These are phyloP conservation scores for Mnemiopsis leidyi DNA, from an alignment of 37 sponge, comb jelly and placozoan genomes.

Conservation along the genomic window DNA sequence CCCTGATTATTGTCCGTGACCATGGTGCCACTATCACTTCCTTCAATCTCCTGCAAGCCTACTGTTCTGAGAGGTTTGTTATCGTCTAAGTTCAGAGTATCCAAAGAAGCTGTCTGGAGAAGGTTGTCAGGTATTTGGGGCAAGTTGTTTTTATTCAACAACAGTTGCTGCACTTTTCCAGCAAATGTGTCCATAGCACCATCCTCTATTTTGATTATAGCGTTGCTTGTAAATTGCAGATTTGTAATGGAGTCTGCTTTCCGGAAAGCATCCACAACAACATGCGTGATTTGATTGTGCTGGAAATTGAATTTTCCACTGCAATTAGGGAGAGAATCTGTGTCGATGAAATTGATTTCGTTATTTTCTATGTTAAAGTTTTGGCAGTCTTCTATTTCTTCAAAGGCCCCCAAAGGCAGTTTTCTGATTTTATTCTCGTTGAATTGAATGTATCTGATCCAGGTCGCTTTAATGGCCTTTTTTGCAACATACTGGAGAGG, in stretches of 20 bases:
- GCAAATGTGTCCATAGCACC: conserved; percentile 17
- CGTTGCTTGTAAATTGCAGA: background rate
- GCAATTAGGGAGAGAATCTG: conserved; percentile 35
- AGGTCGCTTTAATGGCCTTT: conserved; percentile 1
- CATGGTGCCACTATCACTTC: background rate
- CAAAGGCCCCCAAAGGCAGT: conserved; percentile 23
- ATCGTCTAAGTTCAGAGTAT: background rate
- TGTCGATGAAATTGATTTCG: conserved; percentile 31
- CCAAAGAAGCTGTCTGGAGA: background rate
- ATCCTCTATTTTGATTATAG: background rate
- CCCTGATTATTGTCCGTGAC: background rate
- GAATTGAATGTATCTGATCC: conserved; percentile 37
- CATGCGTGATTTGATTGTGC: conserved; percentile 23
- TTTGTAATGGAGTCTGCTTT: conserved; percentile 22
- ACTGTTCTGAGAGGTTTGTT: background rate
- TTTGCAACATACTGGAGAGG: conserved; percentile 34
- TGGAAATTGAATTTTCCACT: conserved; percentile 10
- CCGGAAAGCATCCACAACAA: conserved; percentile 24
- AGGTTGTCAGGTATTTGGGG: conserved; percentile 21
- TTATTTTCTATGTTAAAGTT: conserved; percentile 58
- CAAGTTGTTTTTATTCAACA: background rate
- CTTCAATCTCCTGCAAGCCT: background rate
- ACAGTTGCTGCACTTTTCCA: background rate
- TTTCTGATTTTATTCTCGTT: conserved; percentile 32
- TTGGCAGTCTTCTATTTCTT: background rate